Evolutionary conservation across 2,888 invertebrate genomes (phyloP), one percentile per base, ranked within the genome.

Genomic region (Altica lythri): DNA sequence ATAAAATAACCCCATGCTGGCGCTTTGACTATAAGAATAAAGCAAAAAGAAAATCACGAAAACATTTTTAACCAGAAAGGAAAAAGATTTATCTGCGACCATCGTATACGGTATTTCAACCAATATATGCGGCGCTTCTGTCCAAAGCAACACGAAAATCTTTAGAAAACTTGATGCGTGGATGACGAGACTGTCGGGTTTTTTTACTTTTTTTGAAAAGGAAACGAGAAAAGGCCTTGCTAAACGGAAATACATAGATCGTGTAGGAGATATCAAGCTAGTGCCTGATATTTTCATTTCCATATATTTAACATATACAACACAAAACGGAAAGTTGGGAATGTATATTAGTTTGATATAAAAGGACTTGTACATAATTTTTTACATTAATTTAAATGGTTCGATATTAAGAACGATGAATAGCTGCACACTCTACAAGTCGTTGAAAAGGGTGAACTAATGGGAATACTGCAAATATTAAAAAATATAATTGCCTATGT

Each of bases 1-100:
- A n/a, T n/a, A n/a, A n/a, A n/a, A n/a, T n/a, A n/a, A n/a, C n/a
- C n/a, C n/a, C n/a, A n/a, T n/a, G n/a, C n/a, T n/a, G n/a, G 16
- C 14, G 10, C 30, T 16, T 29, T 1, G 14, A 10, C 38, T 30
- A 48, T 38, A 17, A 18, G 30, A 37, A 48, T 38, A 17, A 10
- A 48, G 38, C 29, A 25, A 29, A 37, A 27, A 18, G 27, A 38
- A 48, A 48, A 48, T 38, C 47, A 48, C 37, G 37, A 38, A 37
- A 48, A 38, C 38, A 48, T 48, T 38, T 46, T 38, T 38, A 37
- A 37, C 38, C 29, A 19, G 18, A 45, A 45, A 30, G 34, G 35
- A 46, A 37, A 48, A 12, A 38, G 38, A 38, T 48, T 48, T 38
- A 38, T 38, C 27, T 17, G 12, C 27, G 37, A 27, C 38, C 47